phyloP scores from a whole-genome alignment of 2,113 vertebrate genomes.

The Uria aalge region DNA sequence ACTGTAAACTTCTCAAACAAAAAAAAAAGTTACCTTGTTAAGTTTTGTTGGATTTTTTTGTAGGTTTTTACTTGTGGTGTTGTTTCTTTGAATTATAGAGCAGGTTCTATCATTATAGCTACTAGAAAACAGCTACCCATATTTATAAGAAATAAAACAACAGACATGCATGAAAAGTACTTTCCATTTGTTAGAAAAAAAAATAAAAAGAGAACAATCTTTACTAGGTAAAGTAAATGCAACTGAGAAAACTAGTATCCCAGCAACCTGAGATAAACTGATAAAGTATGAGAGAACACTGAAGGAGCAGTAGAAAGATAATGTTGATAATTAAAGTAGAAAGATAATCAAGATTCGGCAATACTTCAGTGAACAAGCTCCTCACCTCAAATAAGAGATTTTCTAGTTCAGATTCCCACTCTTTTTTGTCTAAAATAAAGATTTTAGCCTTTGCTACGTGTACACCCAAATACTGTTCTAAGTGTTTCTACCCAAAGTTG shows the following conservation, averaged over 20 bases:
- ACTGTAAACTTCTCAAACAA: background rate
- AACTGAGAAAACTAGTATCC: background rate
- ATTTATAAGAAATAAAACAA: background rate
- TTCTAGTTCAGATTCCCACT: background rate
- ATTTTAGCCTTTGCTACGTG: background rate
- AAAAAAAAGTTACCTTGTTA: background rate
- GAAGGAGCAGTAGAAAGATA: background rate
- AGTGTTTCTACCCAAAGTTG: background rate
- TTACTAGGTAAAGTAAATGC: background rate
- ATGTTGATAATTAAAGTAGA: background rate
- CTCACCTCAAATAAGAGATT: background rate
- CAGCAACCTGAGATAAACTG: background rate
- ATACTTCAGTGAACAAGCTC: background rate
- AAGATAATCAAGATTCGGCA: background rate
- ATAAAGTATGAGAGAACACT: background rate
- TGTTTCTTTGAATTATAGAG: background rate
- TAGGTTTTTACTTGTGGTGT: background rate
- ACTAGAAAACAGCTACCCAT: background rate
- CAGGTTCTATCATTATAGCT: background rate
- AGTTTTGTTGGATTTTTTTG: background rate
- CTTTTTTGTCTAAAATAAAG: background rate
- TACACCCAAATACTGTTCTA: background rate
- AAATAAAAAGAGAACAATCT: background rate
- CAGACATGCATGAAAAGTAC: background rate
- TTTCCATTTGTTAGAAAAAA: background rate